Evolutionary conservation across 2,888 invertebrate species (phyloP).

Genomic region (Synergus laeviventris): DNA sequence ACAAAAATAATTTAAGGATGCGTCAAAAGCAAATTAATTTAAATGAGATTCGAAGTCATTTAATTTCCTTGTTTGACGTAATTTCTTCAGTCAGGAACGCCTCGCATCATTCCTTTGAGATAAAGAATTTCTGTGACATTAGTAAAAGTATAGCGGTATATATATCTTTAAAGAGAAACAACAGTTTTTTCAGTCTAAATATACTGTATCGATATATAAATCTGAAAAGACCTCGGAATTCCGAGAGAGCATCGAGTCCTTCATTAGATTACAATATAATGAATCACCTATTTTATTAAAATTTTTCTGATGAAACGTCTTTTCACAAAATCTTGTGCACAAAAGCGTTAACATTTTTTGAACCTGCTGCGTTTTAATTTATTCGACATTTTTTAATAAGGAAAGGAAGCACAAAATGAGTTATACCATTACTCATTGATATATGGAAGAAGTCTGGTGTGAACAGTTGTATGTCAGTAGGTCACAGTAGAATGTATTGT

Average conservation of each 20-base stretch:
- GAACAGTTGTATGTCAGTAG: conserved; percentile 67
- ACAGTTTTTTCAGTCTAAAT: neutral
- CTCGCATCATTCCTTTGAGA: neutral
- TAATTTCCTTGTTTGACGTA: conserved; percentile 32
- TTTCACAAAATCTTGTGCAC: neutral
- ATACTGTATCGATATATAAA: neutral
- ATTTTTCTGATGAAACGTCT: too few species aligned
- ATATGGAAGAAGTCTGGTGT: conserved; percentile 21
- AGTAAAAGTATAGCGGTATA: conserved; percentile 30
- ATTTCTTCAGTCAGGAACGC: conserved; percentile 5
- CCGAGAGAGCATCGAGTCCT: neutral
- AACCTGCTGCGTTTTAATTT: neutral
- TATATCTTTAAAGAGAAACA: neutral
- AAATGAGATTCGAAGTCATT: conserved; percentile 2
- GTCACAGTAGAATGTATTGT: conserved; percentile 65
- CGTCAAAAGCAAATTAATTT: neutral
- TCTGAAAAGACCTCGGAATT: neutral
- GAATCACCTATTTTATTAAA: too few species aligned
- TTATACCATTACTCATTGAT: conserved; percentile 17
- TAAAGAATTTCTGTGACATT: conserved; percentile 24
- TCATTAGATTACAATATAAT: too few species aligned
- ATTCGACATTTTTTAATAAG: neutral
- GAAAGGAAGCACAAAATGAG: conserved; percentile 8
- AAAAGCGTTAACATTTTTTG: neutral
- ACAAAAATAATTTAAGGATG: too few species aligned